Conservation (phyloP, 1,140 invertebrate genomes). For the Drosophila nannoptera region DNA sequence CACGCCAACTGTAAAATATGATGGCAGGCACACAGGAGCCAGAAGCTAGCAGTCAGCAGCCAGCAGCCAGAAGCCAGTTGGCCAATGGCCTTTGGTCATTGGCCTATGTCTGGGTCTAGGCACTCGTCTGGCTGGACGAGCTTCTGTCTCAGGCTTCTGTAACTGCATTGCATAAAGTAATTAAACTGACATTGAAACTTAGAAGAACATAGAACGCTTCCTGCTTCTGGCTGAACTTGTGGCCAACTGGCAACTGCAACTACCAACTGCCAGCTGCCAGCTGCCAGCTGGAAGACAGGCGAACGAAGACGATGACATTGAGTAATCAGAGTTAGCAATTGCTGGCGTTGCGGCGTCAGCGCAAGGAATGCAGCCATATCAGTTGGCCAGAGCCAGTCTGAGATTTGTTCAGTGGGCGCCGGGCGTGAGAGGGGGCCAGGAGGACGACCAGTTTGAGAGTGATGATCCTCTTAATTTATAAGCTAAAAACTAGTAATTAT, state of each 20-base stretch:
- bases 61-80: conserved; percentile 30
- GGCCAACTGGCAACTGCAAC: conserved; percentile 33
- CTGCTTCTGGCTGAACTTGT: conserved; percentile 66
- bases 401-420: not conserved
- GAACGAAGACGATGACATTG: conserved; percentile 73
- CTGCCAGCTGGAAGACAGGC: conserved; percentile 50
- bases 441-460: conserved; percentile 69
- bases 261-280: conserved; percentile 27
- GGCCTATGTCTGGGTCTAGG: conserved; percentile 35
- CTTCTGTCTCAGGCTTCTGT: conserved; percentile 32
- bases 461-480: conserved; percentile 78
- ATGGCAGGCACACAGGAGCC: conserved; percentile 44
- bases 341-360: conserved; percentile 39
- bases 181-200: conserved; percentile 77
- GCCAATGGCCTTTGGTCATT: conserved; percentile 63
- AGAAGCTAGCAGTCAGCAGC: conserved; percentile 20
- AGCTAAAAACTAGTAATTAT: conserved; percentile 77
- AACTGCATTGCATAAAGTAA: conserved; percentile 73
- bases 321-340: conserved; percentile 76
- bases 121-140: conserved; percentile 10
- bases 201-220: conserved; percentile 75
- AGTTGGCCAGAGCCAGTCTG: conserved; percentile 26
- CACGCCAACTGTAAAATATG: conserved; percentile 41
- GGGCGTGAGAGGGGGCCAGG: not conserved
- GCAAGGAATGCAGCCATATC: conserved; percentile 74